These are phyloP conservation scores for Epistrophe grossulariae DNA, from an alignment of 2,888 invertebrate genomes.

Conservation along the genomic window DNA sequence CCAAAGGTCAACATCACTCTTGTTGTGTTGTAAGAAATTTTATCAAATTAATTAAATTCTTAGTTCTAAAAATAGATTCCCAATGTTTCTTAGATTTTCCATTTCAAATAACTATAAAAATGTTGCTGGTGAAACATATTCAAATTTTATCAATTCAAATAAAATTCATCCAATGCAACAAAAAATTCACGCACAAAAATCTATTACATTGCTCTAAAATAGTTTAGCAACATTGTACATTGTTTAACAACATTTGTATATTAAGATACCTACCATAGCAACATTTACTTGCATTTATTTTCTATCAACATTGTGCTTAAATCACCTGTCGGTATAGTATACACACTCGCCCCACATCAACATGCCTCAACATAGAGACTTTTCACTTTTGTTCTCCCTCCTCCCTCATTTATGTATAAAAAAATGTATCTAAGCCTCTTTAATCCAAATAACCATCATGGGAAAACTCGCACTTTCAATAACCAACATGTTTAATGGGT, in stretches of 20 bases:
- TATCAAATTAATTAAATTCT: constrained; percentile 6
- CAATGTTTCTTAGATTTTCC: neutral
- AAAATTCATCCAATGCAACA: constrained; percentile 1
- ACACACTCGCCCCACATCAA: neutral
- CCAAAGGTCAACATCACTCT: neutral
- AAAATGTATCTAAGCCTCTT: constrained; percentile 47
- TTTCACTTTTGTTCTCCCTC: neutral
- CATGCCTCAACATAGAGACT: neutral
- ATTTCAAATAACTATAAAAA: neutral
- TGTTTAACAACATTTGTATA: too few relatives aligned
- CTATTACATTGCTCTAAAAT: constrained; percentile 17
- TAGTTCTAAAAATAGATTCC: neutral
- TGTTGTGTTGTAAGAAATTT: neutral
- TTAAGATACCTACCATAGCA: neutral
- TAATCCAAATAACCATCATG: constrained; percentile 60
- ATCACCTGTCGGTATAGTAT: constrained; percentile 3
- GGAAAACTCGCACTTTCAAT: constrained; percentile 71
- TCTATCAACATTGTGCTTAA: neutral
- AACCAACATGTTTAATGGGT: constrained; percentile 19
- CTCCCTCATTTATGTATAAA: neutral
- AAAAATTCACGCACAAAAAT: neutral
- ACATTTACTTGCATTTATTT: constrained; percentile 22
- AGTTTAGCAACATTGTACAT: neutral
- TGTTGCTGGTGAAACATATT: constrained; percentile 3
- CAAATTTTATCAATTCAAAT: neutral